These are phyloP conservation scores for Melanerpes formicivorus DNA, from an alignment of 2,113 vertebrate genomes.

Conservation along the genomic window DNA sequence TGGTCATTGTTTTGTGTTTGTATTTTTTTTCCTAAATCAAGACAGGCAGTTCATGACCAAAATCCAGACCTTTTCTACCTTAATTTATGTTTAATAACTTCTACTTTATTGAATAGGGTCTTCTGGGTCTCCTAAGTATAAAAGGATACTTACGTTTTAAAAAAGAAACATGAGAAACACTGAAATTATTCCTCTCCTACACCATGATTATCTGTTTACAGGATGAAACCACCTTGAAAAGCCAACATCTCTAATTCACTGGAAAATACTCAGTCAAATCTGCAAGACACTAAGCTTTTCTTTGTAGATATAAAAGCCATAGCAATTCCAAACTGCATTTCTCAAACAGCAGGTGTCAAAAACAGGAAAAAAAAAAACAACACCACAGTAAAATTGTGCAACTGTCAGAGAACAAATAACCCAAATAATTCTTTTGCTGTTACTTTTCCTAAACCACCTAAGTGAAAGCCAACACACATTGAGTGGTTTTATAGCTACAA, in stretches of 20 bases:
- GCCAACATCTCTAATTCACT: not conserved
- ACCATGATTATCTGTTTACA: not conserved
- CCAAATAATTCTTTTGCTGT: not conserved
- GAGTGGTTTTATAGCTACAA: not conserved
- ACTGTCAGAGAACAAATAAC: not conserved
- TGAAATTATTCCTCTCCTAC: not conserved
- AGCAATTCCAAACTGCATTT: constrained; percentile 13
- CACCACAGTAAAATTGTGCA: not conserved
- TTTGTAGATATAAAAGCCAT: not conserved
- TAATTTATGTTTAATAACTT: not conserved
- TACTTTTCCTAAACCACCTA: not conserved
- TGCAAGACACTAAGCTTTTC: not conserved
- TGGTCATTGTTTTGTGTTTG: not conserved
- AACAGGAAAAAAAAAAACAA: not conserved
- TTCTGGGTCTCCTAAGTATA: not conserved
- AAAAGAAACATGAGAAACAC: not conserved
- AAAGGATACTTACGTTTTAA: not conserved
- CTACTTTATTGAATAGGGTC: not conserved
- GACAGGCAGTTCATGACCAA: not conserved
- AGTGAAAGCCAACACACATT: not conserved
- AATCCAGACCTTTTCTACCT: not conserved
- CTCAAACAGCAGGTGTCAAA: constrained; percentile 12
- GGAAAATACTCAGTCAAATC: not conserved
- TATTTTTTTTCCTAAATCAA: not conserved
- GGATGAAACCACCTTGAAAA: not conserved